Evolutionary conservation across 2,797 vertebrate genomes (phyloP).

Genomic region (Alcedo quadribrachys): DNA sequence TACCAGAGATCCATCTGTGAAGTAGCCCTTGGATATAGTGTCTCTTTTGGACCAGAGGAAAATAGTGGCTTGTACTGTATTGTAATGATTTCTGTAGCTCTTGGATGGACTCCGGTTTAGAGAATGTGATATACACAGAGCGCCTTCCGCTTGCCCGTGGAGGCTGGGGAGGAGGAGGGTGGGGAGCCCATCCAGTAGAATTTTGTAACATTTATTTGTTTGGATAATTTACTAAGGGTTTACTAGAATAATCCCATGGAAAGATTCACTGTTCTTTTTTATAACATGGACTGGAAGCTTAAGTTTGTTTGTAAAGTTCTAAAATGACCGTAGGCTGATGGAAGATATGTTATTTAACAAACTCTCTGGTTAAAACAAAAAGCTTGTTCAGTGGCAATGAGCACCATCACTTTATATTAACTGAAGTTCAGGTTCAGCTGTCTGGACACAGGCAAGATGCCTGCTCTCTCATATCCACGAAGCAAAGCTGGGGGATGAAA

Average conservation of each 20-base stretch:
- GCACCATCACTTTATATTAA: background rate
- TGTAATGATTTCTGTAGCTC: conserved; percentile 33
- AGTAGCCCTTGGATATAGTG: background rate
- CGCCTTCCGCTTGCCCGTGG: background rate
- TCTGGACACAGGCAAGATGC: background rate
- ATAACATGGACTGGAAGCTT: conserved; percentile 7
- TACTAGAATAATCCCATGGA: conserved; percentile 20
- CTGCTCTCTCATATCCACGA: background rate
- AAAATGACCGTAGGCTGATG: background rate
- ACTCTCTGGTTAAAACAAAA: background rate
- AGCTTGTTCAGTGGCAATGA: background rate
- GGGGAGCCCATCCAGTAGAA: background rate
- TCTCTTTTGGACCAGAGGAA: background rate
- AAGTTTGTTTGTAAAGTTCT: conserved; percentile 44
- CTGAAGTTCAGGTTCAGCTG: background rate
- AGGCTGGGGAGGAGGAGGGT: background rate
- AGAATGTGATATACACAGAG: conserved; percentile 16
- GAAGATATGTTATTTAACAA: background rate
- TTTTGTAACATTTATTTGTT: conserved; percentile 48
- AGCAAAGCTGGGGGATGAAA: conserved; percentile 14
- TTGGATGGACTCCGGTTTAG: conserved; percentile 19
- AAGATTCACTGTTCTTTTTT: conserved; percentile 6
- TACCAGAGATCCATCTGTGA: rapidly evolving
- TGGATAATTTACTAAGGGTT: background rate
- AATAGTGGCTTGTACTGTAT: background rate